Conservation (phyloP, 2,113 vertebrate species). For the Scomber scombrus region DNA sequence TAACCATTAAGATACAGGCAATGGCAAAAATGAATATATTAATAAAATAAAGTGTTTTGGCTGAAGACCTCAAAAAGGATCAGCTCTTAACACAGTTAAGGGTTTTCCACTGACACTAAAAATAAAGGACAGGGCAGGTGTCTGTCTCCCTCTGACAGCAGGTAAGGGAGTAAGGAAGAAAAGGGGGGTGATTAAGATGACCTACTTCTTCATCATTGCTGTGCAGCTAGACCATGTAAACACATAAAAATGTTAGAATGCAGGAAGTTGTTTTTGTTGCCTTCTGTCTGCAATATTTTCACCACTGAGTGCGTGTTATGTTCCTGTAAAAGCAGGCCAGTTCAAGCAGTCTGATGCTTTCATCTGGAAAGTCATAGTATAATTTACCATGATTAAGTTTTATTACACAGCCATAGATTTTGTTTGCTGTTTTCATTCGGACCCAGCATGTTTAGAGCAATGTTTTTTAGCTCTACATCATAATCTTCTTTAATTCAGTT, state of each 20-base stretch:
- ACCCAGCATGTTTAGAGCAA: not conserved
- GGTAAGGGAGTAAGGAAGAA: constrained; percentile 35
- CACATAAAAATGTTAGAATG: not conserved
- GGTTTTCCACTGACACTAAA: constrained; percentile 29
- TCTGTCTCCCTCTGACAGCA: constrained; percentile 39
- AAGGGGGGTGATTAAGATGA: constrained; percentile 39
- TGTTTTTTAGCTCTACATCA: constrained; percentile 8
- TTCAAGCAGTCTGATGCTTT: not conserved
- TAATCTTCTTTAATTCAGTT: not conserved
- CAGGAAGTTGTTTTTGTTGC: not conserved
- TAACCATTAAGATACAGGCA: not conserved
- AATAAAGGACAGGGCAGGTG: constrained; percentile 42
- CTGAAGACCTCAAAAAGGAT: not conserved
- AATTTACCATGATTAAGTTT: not conserved
- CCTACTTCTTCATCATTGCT: constrained; percentile 58
- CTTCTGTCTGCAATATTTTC: not conserved
- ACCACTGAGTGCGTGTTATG: not conserved
- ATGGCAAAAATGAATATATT: not conserved
- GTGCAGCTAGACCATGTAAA: constrained; percentile 13
- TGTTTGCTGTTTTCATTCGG: not conserved
- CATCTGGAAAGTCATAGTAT: not conserved
- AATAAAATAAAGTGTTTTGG: not conserved
- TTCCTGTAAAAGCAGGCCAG: not conserved
- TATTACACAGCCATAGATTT: not conserved
- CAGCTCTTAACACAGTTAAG: constrained; percentile 8